Evolutionary conservation across 2,113 vertebrate genomes (phyloP).

Genomic region (Hippoglossus stenolepis): DNA sequence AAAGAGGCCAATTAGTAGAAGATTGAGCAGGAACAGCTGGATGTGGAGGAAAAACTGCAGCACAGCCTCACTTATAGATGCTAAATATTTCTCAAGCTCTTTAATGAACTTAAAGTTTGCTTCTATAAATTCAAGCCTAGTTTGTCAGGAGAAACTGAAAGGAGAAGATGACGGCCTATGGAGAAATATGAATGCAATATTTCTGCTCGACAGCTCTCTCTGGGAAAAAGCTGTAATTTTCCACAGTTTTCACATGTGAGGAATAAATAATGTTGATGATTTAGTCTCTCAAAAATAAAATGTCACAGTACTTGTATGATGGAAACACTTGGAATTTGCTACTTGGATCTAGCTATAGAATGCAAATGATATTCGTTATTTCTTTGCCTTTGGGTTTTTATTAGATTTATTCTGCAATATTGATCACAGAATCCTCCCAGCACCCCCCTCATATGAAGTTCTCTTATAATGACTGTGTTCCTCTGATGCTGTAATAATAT

Average conservation of each 20-base stretch:
- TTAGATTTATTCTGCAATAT: neutral
- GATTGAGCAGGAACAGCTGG: constrained; percentile 37
- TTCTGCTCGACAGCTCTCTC: constrained; percentile 1
- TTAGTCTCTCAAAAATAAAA: neutral
- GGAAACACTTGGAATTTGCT: neutral
- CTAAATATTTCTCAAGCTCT: neutral
- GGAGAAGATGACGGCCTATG: neutral
- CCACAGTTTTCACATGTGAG: neutral
- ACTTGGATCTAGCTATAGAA: too few species aligned
- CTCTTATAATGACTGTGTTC: neutral
- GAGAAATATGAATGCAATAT: constrained; percentile 14
- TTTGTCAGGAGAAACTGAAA: constrained; percentile 15
- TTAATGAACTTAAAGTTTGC: constrained; percentile 13
- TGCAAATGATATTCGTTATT: neutral
- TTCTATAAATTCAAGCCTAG: neutral
- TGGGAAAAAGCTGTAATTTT: constrained; percentile 10
- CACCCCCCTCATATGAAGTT: neutral
- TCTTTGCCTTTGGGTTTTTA: neutral
- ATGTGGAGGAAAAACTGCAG: constrained; percentile 14
- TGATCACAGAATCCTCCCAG: neutral
- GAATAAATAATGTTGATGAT: neutral
- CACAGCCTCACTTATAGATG: constrained; percentile 9
- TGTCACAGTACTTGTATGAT: neutral
- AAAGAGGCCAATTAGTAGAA: constrained; percentile 45
- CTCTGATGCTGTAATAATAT: neutral